Conservation (phyloP, 2,113 vertebrate species). For the Callionymus lyra region DNA sequence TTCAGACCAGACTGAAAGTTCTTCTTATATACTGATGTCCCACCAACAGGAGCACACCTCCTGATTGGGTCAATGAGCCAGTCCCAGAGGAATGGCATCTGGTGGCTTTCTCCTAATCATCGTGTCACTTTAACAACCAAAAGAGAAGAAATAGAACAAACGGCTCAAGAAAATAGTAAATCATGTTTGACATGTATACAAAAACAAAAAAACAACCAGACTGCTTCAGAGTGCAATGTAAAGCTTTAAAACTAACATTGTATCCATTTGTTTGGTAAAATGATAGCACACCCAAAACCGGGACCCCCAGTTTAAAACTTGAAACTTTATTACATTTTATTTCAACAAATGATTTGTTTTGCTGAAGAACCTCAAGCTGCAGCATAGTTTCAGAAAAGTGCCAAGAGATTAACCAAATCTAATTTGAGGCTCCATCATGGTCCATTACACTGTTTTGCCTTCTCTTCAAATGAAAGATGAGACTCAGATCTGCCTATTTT, state of each 20-base stretch:
- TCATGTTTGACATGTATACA: too few relatives aligned
- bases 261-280: too few relatives aligned
- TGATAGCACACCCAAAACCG: too few relatives aligned
- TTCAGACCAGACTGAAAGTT: constrained; percentile 10
- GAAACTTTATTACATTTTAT: too few relatives aligned
- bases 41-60: constrained; percentile 27
- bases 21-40: constrained; percentile 56
- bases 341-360: neutral
- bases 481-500: constrained; percentile 33
- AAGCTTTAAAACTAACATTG: too few relatives aligned
- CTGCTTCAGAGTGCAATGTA: too few relatives aligned
- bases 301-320: too few relatives aligned
- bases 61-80: constrained; percentile 56
- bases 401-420: constrained; percentile 24
- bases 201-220: too few relatives aligned
- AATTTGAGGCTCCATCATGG: constrained; percentile 47
- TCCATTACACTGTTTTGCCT: constrained; percentile 35
- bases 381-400: constrained; percentile 23
- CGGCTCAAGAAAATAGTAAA: too few relatives aligned
- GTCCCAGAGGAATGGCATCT: constrained; percentile 30
- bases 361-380: constrained; percentile 13
- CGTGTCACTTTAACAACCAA: constrained; percentile 4
- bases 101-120: constrained; percentile 34
- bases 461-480: constrained; percentile 43
- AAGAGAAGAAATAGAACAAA: too few relatives aligned